phyloP scores from a whole-genome alignment of 2,113 vertebrate species.

The Excalfactoria chinensis region DNA sequence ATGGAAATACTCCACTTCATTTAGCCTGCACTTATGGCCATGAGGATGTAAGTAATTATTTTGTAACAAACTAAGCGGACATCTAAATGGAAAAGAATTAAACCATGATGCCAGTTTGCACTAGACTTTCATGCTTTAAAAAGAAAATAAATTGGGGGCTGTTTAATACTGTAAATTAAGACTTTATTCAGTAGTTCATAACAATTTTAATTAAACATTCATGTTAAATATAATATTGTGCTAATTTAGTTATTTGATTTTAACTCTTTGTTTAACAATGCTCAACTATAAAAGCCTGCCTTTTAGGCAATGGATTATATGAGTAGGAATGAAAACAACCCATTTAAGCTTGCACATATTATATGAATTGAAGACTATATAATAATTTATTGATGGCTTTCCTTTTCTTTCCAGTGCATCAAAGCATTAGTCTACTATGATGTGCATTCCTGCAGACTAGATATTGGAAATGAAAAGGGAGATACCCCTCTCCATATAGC shows the following conservation, averaged over 20 bases:
- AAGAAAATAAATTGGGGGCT: neutral
- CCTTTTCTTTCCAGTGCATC: slow-evolving; percentile 86
- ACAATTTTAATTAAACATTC: neutral
- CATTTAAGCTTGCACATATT: neutral
- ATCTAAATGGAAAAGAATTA: neutral
- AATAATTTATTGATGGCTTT: slow-evolving; percentile 16
- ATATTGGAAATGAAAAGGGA: slow-evolving; percentile 93
- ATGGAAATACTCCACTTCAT: slow-evolving; percentile 92
- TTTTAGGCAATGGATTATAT: neutral
- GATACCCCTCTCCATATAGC: slow-evolving; percentile 93
- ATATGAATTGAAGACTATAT: neutral
- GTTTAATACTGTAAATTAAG: neutral
- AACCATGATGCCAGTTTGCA: neutral
- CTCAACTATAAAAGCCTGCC: neutral
- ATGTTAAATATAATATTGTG: neutral
- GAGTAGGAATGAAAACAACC: neutral
- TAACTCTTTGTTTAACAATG: neutral
- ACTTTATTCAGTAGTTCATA: neutral
- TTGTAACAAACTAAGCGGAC: slow-evolving; percentile 21
- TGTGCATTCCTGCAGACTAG: slow-evolving; percentile 85
- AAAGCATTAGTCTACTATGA: slow-evolving; percentile 97
- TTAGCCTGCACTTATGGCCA: slow-evolving; percentile 95
- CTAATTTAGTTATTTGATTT: neutral
- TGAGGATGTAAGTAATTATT: slow-evolving; percentile 86
- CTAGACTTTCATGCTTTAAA: neutral